These are phyloP conservation scores for Micrasema longulum DNA, from an alignment of 1,140 invertebrate genomes.

Conservation along the genomic window DNA sequence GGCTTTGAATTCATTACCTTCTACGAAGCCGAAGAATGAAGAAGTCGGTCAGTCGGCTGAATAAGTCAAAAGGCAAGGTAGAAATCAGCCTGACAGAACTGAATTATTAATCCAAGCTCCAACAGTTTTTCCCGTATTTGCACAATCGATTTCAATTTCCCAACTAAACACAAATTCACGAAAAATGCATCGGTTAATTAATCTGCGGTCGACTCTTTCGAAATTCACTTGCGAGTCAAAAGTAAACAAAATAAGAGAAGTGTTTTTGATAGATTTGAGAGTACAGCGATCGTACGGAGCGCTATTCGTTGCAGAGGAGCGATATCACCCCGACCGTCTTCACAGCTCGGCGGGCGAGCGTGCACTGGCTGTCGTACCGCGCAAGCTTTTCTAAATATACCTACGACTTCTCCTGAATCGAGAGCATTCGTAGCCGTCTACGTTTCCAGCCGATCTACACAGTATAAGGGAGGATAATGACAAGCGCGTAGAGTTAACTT, in stretches of 20 bases:
- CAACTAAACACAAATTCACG: conserved; percentile 38
- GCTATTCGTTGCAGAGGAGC: conserved; percentile 17
- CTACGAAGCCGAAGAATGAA: conserved; percentile 16
- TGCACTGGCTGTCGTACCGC: conserved; percentile 45
- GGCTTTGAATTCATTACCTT: conserved; percentile 24
- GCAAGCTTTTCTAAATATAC: conserved; percentile 51
- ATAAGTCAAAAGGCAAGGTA: conserved; percentile 32
- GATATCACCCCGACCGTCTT: conserved; percentile 14
- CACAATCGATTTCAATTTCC: conserved; percentile 42
- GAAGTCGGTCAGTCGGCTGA: conserved; percentile 13
- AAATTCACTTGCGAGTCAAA: neutral
- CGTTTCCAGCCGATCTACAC: conserved; percentile 34
- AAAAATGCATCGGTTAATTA: no score
- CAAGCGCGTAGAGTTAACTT: conserved; percentile 46
- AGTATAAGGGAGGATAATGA: conserved; percentile 18
- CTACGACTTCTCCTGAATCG: conserved; percentile 24
- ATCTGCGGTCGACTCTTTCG: no score
- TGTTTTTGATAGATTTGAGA: conserved; percentile 17
- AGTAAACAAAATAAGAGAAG: conserved; percentile 17
- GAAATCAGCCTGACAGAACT: conserved; percentile 28
- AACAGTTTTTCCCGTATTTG: conserved; percentile 37
- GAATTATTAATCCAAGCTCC: conserved; percentile 42
- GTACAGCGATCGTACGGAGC: conserved; percentile 42
- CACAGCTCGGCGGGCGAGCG: conserved; percentile 47
- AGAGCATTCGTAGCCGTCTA: conserved; percentile 40